Evolutionary conservation across 2,797 vertebrate genomes (phyloP), one percentile per base, ranked within the genome.

Genomic region (Sardinella longiceps): DNA sequence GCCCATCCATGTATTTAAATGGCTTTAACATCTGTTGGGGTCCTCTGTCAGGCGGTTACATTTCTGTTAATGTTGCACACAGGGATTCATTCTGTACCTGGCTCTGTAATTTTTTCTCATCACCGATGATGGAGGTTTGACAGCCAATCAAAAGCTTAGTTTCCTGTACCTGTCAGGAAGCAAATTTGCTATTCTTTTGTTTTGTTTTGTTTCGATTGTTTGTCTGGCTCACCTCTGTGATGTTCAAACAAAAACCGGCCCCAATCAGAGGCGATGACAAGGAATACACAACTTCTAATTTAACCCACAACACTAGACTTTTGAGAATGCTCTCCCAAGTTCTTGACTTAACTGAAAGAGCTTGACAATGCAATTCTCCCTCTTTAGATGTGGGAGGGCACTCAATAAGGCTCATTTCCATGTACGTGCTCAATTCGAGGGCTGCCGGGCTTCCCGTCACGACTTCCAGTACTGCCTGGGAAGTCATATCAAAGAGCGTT

Each of bases 401-500:
- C 18, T 56, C 80, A 53, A 63, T 70, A 51, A 66, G 48, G 77
- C 51, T 30, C 85, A 83, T 84, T 81, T 18, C 46, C 45, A 82
- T 43, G 39, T 82, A 18, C 48, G 74, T 25, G 63, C 74, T 39
- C 10, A 66, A 80, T 85, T 43, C 23, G 18, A 70, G 37, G 80
- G 74, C 48, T 6, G 63, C 20, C 28, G 43, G 14, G 12, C 33
- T 48, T 81, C 80, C 43, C 50, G 60, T 74, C 48, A 45, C 39
- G 56, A 50, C 23, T n/a, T 0, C n/a, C 23, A 23, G 46, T 48
- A 25, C 23, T 30, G 46, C 43, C 33, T 60, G 45, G 43, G 33
- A 74, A 80, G 45, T 82, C 83, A 66, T 43, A 30, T 80, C 48
- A 66, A 45, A 84, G 25, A 74, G 81, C 2, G 30, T 85, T 90